Conservation (phyloP, 1,140 invertebrate species). For the Pinna nobilis region DNA sequence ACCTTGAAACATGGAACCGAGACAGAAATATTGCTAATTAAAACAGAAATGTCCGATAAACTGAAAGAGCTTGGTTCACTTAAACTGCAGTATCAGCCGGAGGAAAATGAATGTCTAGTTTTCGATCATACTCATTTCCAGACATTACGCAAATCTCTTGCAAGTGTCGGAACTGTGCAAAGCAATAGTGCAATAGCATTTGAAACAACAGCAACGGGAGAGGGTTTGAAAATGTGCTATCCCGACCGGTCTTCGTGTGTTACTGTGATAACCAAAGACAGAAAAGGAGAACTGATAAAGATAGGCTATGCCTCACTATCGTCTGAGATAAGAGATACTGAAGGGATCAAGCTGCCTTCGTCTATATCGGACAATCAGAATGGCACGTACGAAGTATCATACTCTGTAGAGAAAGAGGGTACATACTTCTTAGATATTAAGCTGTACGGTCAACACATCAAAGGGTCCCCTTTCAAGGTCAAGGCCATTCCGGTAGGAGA, state of each 20-base stretch:
- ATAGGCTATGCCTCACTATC: constrained; percentile 62
- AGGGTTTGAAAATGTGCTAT: constrained; percentile 72
- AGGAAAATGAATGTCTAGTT: constrained; percentile 75
- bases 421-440: constrained; percentile 73
- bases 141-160: constrained; percentile 66
- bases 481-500: constrained; percentile 58
- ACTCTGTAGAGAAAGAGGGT: constrained; percentile 72
- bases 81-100: constrained; percentile 72
- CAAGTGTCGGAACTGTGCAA: constrained; percentile 71
- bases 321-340: constrained; percentile 56
- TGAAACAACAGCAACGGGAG: constrained; percentile 75
- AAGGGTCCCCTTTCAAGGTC: constrained; percentile 76
- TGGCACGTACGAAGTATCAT: constrained; percentile 76
- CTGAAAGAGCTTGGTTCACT: constrained; percentile 74
- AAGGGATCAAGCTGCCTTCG: constrained; percentile 59
- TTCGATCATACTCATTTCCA: constrained; percentile 71
- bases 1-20: constrained; percentile 75
- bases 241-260: constrained; percentile 68
- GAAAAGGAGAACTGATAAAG: constrained; percentile 72
- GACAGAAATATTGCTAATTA: constrained; percentile 77
- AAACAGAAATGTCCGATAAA: constrained; percentile 78
- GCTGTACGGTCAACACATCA: constrained; percentile 75
- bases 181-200: constrained; percentile 75
- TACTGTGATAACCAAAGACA: constrained; percentile 74
- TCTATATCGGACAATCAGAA: constrained; percentile 75